Evolutionary conservation across 30 jellyfish, hydroid and myxozoan genomes (phyloP), one percentile per base, ranked within the genome.

Genomic region (Rhopilema esculentum): DNA sequence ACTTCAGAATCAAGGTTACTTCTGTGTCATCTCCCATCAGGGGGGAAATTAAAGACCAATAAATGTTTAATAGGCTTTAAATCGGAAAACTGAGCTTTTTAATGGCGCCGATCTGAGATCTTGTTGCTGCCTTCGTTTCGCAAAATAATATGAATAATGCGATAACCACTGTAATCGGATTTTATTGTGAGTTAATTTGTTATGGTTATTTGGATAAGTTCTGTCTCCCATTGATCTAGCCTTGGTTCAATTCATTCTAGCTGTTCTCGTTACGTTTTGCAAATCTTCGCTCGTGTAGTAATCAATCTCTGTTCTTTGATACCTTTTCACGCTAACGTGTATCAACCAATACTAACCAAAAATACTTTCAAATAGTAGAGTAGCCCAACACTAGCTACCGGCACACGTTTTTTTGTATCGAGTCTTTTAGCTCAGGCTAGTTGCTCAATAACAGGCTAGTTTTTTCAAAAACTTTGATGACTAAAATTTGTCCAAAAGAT

Each of bases 111-210:
- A 12, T 12, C 57, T 40, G 9, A 12, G 57, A 40, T 40, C 57
- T 40, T 40, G 57, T 40, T 40, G 6, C 57, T 40, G 57, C 57
- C 57, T 40, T 40, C 57, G 57, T 2, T 40, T 40, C 12, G 57
- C 57, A 40, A 40, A 40, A 40, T 40, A 71, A 71, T 71, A 61
- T 30, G 33, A 71, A 71, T 71, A 71, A 71, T 61, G 27, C 33
- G 82, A 71, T 71, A 67, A 67, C 17, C 78, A 8, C 16, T 67
- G 31, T 67, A 71, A 71, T 71, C 82, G 66, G 82, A 71, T 71
- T 52, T 17, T 27, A 25, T 71, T 71, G 82, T 71, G 66, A 61
- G 82, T 28, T 27, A 17, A 27, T 71, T 27, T 27, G 82, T 71
- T 27, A 16, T 71, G 27, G 64, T 30, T 71, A 68, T 71, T 27